A percentile compares a stretch with the other conserved stretches of the same genome.
Evolutionary conservation across 2,113 vertebrate species (phyloP).

Genomic region (Gymnorhina tibicen): DNA sequence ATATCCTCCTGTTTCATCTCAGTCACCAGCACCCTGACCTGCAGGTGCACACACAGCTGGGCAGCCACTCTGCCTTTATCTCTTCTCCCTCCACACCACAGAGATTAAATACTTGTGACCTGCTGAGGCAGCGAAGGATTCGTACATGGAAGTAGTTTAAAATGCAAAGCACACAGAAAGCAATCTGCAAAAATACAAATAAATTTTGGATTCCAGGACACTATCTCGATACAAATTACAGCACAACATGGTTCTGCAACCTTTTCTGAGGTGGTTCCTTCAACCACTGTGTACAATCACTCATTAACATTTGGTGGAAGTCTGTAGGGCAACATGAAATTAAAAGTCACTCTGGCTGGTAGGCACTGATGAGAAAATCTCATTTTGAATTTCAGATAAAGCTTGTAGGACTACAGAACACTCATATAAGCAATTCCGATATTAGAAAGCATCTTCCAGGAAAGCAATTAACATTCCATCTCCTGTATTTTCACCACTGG

Average conservation of each 20-base stretch:
- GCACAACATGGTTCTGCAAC: not conserved
- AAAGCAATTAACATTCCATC: conserved; percentile 52
- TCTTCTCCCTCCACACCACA: rapidly evolving
- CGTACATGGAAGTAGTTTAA: not conserved
- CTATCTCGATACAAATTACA: not conserved
- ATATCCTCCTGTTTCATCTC: not conserved
- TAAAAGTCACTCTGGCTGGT: not conserved
- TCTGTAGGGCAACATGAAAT: conserved; percentile 6
- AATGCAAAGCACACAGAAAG: not conserved
- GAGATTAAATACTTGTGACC: not conserved
- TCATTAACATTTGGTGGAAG: not conserved
- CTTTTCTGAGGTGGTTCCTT: not conserved
- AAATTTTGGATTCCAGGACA: not conserved
- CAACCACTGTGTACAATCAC: not conserved
- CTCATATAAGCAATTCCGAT: not conserved
- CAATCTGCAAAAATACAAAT: not conserved
- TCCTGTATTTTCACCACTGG: not conserved
- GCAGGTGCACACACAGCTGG: not conserved
- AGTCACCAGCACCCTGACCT: not conserved
- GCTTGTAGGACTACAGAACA: not conserved
- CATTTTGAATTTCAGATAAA: conserved; percentile 22
- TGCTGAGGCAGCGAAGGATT: not conserved
- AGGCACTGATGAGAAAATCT: not conserved
- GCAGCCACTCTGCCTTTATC: not conserved
- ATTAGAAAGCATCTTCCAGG: not conserved